Conservation (phyloP, 2,888 invertebrate genomes). For the Timandra comae region DNA sequence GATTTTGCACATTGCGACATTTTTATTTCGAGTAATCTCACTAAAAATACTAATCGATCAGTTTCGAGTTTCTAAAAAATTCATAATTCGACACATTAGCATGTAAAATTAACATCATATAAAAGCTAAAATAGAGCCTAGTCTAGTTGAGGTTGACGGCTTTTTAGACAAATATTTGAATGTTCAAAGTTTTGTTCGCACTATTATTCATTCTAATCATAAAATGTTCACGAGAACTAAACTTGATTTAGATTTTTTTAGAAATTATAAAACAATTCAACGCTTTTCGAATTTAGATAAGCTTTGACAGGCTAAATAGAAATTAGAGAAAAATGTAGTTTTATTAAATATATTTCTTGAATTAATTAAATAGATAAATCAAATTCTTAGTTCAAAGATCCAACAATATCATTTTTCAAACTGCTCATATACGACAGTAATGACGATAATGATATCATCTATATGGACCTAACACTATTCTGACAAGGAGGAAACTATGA, state of each 20-base stretch:
- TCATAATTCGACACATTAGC: conserved; percentile 23
- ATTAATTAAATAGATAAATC: conserved; percentile 17
- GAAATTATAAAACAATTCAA: conserved; percentile 23
- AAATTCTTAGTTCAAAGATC: not conserved
- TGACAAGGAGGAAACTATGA: conserved; percentile 1
- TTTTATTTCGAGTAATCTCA: conserved; percentile 12
- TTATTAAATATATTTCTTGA: too few relatives aligned
- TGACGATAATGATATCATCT: conserved; percentile 1
- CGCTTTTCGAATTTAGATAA: conserved; percentile 34
- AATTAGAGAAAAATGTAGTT: not conserved
- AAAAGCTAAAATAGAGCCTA: conserved; percentile 50
- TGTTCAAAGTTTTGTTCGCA: conserved; percentile 18
- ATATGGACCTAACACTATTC: not conserved
- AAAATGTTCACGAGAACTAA: conserved; percentile 40
- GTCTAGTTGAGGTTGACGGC: conserved; percentile 46
- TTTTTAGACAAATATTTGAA: conserved; percentile 41
- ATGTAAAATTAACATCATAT: conserved; percentile 44
- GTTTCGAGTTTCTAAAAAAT: too few relatives aligned
- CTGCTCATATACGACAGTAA: too few relatives aligned
- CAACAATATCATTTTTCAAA: too few relatives aligned
- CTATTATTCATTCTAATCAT: conserved; percentile 22
- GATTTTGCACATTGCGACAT: conserved; percentile 23
- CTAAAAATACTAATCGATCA: not conserved
- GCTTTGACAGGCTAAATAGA: conserved; percentile 27
- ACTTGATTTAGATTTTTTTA: conserved; percentile 30